Percentiles rank a stretch among this genome's conserved stretches.
Conservation (phyloP, 2,888 invertebrate species). For the Ypsolopha sequella region DNA sequence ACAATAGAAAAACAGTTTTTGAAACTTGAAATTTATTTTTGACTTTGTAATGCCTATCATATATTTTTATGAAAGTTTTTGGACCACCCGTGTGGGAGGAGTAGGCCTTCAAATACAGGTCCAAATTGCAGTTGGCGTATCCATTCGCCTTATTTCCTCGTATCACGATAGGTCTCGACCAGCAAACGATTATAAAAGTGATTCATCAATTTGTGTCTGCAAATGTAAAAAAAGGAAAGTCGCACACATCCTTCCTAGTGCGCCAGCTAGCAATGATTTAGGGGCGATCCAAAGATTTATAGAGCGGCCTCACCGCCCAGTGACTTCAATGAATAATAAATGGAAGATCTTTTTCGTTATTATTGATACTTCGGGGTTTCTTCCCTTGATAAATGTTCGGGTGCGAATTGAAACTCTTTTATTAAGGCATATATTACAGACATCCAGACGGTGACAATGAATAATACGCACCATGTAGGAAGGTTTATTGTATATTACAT, state of each 20-base stretch:
- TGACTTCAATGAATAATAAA: conserved; percentile 65
- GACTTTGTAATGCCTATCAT: too few relatives aligned
- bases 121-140: too few relatives aligned
- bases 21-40: too few relatives aligned
- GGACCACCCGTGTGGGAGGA: too few relatives aligned
- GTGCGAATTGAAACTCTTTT: conserved; percentile 66
- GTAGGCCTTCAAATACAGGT: too few relatives aligned
- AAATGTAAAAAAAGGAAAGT: conserved; percentile 36
- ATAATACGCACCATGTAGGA: conserved; percentile 55
- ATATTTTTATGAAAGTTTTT: too few relatives aligned
- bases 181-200: conserved; percentile 1
- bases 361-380: conserved; percentile 61
- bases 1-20: too few relatives aligned
- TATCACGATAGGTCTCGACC: conserved; percentile 6
- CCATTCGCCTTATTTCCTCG: too few relatives aligned
- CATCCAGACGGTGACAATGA: conserved; percentile 62
- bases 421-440: conserved; percentile 68
- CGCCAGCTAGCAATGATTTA: conserved; percentile 53
- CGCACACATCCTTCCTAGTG: conserved; percentile 33
- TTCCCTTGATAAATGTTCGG: conserved; percentile 55
- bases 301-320: conserved; percentile 38
- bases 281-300: conserved; percentile 57
- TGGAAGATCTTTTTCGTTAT: conserved; percentile 60
- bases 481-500: too few relatives aligned
- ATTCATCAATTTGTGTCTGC: conserved; percentile 2